Conservation (phyloP, 2,113 vertebrate genomes). For the Chloroceryle aenea region DNA sequence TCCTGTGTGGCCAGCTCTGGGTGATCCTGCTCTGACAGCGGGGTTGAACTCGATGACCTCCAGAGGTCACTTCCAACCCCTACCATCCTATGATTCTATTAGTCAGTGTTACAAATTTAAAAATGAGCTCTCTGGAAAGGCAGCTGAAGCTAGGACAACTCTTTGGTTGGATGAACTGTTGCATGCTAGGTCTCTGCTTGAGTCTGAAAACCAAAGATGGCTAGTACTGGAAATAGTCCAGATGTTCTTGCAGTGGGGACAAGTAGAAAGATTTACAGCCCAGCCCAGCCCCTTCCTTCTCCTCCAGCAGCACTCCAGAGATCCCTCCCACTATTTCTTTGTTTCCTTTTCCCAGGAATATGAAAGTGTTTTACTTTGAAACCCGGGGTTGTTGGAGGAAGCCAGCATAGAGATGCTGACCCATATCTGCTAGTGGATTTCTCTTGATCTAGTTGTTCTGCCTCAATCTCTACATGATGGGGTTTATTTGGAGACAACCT, state of each 20-base stretch:
- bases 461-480: not conserved
- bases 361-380: not conserved
- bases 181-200: not conserved
- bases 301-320: rapidly evolving
- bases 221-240: not conserved
- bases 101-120: not conserved
- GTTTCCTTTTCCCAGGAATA: not conserved
- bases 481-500: not conserved
- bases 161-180: not conserved
- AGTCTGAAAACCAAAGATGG: not conserved
- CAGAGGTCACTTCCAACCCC: too few relatives aligned
- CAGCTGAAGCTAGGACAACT: not conserved
- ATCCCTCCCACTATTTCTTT: not conserved
- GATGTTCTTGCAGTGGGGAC: not conserved
- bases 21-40: too few relatives aligned
- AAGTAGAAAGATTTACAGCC: not conserved
- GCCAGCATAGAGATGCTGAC: not conserved
- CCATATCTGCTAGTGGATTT: not conserved
- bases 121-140: not conserved
- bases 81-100: not conserved
- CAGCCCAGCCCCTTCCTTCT: not conserved
- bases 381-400: not conserved
- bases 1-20: too few relatives aligned
- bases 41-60: too few relatives aligned
- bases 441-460: not conserved